phyloP scores from a whole-genome alignment of 2,113 vertebrate genomes.

The Pholis gunnellus region DNA sequence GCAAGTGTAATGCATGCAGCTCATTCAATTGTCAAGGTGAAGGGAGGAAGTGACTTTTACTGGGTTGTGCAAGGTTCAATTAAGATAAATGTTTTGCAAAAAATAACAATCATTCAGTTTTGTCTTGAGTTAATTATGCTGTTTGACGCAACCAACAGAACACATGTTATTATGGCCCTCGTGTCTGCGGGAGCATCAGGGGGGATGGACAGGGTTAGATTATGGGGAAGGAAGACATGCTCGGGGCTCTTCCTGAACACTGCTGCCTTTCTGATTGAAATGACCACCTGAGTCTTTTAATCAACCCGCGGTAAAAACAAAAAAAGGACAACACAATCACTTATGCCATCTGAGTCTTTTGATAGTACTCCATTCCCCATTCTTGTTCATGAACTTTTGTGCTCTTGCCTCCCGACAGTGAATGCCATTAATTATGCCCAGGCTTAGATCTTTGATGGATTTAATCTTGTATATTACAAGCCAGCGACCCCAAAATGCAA shows the following conservation, averaged over 20 bases:
- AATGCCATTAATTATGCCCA: slow-evolving; percentile 81
- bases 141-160: slow-evolving; percentile 25
- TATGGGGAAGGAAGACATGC: slow-evolving; percentile 33
- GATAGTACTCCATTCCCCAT: slow-evolving; percentile 60
- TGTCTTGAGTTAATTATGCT: slow-evolving; percentile 49
- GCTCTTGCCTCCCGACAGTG: slow-evolving; percentile 60
- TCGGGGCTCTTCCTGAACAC: slow-evolving; percentile 38
- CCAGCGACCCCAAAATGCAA: slow-evolving; percentile 82
- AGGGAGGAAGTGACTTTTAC: slow-evolving; percentile 27
- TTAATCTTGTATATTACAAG: slow-evolving; percentile 87
- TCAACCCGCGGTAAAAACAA: slow-evolving; percentile 62
- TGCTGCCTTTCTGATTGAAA: slow-evolving; percentile 73
- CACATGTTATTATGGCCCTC: slow-evolving; percentile 36
- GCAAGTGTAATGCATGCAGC: slow-evolving; percentile 42
- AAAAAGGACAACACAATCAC: slow-evolving; percentile 67
- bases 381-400: slow-evolving; percentile 71
- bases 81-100: slow-evolving; percentile 42
- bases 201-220: slow-evolving; percentile 25
- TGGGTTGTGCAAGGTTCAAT: slow-evolving; percentile 38
- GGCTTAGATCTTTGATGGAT: slow-evolving; percentile 84
- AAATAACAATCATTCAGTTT: slow-evolving; percentile 35
- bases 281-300: slow-evolving; percentile 76
- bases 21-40: slow-evolving; percentile 46
- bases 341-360: slow-evolving; percentile 60
- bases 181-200: slow-evolving; percentile 20